Evolutionary conservation across 2,888 invertebrate genomes (phyloP), one percentile per base, ranked within the genome.

Genomic region (Lathronympha strigana): DNA sequence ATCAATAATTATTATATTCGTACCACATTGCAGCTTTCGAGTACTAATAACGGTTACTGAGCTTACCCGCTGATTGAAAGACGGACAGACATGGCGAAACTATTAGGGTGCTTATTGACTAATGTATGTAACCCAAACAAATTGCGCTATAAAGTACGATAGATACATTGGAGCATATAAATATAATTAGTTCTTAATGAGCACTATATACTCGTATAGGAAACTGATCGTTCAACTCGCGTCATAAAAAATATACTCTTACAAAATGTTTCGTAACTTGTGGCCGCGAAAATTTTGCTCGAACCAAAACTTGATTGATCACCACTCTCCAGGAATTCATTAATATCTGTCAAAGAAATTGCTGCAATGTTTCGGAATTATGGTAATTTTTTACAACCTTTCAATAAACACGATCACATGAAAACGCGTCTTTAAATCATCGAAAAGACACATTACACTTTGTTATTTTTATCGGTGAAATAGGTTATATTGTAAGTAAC

Each of bases 291-390:
- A 72, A 72, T 68, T 71, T 71, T 69, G 70, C 69, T 71, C 70
- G 69, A 63, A 70, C 69, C 69, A 73, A 73, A 63, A 74, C 72
- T 76, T 90, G 90, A 90, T 90, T 89, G 89, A 90, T 90, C 81
- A 82, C 87, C 83, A 77, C 74, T 72, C 73, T 73, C 81, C 79
- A 82, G 83, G 84, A 83, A 87, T 87, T 86, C 89, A 87, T 90
- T 88, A 88, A 88, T 88, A 90, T 82, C 87, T 84, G 87, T 87
- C 89, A 77, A 83, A 78, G 76, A 86, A 86, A 87, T 88, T 86
- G 81, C 86, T 82, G 73, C 83, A 73, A 81, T 83, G 79, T 81
- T 78, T 78, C 76, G 73, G 75, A 78, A 80, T 76, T 80, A 78
- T 77, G 75, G 71, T 72, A 76, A 71, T 83, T 80, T 79, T 81